A percentile compares a stretch with the other conserved stretches of the same genome.
These are phyloP conservation scores for Passer montanus DNA, from an alignment of 2,113 vertebrate species.

Conservation along the genomic window DNA sequence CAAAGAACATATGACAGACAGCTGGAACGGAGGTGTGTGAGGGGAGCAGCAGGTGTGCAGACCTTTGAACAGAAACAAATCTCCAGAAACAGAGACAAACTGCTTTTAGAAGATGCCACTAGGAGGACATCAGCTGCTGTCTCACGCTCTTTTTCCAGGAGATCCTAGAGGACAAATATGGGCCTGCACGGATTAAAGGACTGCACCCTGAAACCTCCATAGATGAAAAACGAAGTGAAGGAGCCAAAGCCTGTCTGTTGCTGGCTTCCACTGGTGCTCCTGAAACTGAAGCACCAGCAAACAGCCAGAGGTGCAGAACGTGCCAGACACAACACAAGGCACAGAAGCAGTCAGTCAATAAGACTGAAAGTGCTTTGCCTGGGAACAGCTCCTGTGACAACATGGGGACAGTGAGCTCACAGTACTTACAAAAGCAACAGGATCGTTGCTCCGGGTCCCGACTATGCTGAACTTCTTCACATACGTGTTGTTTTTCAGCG, in stretches of 20 bases:
- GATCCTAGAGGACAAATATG: neutral
- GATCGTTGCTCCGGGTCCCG: slow-evolving; percentile 94
- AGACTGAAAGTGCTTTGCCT: neutral
- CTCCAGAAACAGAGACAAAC: neutral
- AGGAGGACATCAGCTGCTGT: neutral
- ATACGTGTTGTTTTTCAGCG: slow-evolving; percentile 84
- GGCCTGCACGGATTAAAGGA: neutral
- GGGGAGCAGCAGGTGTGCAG: neutral
- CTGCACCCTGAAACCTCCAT: neutral
- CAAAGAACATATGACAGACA: neutral
- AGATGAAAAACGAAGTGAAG: neutral
- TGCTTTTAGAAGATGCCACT: neutral
- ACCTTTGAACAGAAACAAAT: neutral
- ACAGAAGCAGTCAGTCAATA: neutral
- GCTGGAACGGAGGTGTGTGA: rapidly evolving
- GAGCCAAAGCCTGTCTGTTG: neutral
- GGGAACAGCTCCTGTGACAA: neutral
- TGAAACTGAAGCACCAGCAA: neutral
- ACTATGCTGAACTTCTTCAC: slow-evolving; percentile 96
- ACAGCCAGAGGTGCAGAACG: neutral
- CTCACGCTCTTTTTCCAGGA: rapidly evolving
- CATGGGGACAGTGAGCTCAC: rapidly evolving
- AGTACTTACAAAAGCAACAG: slow-evolving; percentile 89
- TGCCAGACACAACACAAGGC: neutral
- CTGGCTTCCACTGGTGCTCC: neutral